phyloP scores from a whole-genome alignment of 2,113 vertebrate genomes.

The Hassar affinis region DNA sequence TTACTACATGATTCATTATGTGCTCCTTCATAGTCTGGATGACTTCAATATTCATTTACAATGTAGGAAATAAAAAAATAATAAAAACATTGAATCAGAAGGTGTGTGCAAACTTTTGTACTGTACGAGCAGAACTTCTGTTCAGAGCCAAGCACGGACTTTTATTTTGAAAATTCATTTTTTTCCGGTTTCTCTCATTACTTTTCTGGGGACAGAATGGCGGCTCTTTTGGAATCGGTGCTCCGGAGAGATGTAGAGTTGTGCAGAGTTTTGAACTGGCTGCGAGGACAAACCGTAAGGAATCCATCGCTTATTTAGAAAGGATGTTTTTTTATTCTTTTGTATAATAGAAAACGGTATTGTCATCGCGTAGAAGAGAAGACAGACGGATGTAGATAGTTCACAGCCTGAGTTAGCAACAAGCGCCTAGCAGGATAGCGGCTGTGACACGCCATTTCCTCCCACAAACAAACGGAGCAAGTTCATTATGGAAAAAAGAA shows the following conservation, averaged over 20 bases:
- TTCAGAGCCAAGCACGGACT: background rate
- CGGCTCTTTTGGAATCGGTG: conserved; percentile 91
- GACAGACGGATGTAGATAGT: background rate
- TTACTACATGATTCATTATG: no score
- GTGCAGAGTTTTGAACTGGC: conserved; percentile 75
- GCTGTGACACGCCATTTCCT: background rate
- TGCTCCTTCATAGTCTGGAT: no score
- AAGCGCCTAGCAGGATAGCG: conserved; percentile 7
- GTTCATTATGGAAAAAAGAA: accelerated
- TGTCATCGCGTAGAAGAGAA: conserved; percentile 57
- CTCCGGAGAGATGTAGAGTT: conserved; percentile 76
- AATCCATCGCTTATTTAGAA: background rate
- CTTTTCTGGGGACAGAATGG: conserved; percentile 73
- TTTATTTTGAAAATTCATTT: conserved; percentile 47
- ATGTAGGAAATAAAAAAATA: no score
- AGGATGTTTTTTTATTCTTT: accelerated
- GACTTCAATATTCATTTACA: no score
- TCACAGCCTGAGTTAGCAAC: conserved; percentile 14
- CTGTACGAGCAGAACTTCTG: background rate
- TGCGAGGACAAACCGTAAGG: conserved; percentile 57
- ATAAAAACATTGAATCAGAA: no score
- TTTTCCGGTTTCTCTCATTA: background rate
- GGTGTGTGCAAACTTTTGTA: no score
- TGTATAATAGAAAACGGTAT: background rate
- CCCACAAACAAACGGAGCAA: background rate